Evolutionary conservation across 2,888 invertebrate species (phyloP).

Genomic region (Campoletis raptor): DNA sequence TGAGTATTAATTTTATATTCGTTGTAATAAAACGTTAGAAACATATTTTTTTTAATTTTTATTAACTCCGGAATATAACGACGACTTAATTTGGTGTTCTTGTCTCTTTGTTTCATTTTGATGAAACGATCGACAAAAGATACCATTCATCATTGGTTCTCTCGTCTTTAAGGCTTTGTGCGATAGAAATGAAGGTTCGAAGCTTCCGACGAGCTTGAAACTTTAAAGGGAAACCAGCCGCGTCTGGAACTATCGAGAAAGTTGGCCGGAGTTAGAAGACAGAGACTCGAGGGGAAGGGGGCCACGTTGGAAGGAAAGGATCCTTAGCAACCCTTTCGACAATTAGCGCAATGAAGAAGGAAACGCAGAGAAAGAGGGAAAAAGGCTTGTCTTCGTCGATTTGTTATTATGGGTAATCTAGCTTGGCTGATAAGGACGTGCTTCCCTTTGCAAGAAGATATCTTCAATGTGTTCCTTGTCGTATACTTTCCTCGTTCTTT

Average conservation of each 20-base stretch:
- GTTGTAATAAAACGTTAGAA: background rate
- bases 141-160: conserved; percentile 15
- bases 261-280: conserved; percentile 49
- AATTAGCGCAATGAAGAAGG: conserved; percentile 56
- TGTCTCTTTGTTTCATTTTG: background rate
- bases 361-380: background rate
- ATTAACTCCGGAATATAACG: background rate
- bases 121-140: conserved; percentile 10
- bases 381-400: conserved; percentile 56
- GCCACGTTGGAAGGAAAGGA: conserved; percentile 7
- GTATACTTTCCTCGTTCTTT: conserved; percentile 16
- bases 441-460: conserved; percentile 46
- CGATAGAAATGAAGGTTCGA: conserved; percentile 3
- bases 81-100: background rate
- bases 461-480: conserved; percentile 44
- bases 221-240: conserved; percentile 43
- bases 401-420: conserved; percentile 69
- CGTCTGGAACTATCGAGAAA: conserved; percentile 65
- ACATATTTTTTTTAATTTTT: background rate
- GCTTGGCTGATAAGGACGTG: conserved; percentile 66
- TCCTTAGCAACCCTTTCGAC: conserved; percentile 54
- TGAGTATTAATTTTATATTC: background rate
- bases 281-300: background rate
- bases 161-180: conserved; percentile 54
- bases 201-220: conserved; percentile 40